Percentiles rank a stretch among this genome's conserved stretches.
Conservation (phyloP, 2,113 vertebrate genomes). For the Trachemys scripta region DNA sequence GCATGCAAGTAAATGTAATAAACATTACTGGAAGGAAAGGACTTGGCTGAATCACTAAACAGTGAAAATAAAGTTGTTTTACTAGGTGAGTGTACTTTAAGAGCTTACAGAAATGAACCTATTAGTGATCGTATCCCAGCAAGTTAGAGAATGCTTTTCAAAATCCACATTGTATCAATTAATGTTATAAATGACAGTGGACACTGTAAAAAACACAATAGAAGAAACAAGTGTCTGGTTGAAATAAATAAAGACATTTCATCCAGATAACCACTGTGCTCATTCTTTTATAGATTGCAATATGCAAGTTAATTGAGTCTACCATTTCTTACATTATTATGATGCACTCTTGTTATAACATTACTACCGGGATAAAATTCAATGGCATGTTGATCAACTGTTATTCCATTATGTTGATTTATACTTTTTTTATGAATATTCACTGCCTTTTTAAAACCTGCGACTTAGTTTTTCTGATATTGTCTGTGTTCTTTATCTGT, state of each 20-base stretch:
- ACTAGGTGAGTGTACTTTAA: slow-evolving; percentile 56
- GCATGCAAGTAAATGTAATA: slow-evolving; percentile 48
- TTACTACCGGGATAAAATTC: background rate
- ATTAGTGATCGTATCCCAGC: slow-evolving; percentile 25
- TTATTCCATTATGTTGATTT: background rate
- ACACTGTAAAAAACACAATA: slow-evolving; percentile 20
- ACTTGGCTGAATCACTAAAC: slow-evolving; percentile 40
- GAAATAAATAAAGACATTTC: slow-evolving; percentile 15
- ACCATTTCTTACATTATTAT: background rate
- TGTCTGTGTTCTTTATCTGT: slow-evolving; percentile 33
- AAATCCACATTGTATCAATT: background rate
- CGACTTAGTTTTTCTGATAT: slow-evolving; percentile 35
- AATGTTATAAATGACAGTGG: slow-evolving; percentile 10
- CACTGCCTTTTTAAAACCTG: background rate
- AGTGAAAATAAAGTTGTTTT: slow-evolving; percentile 68
- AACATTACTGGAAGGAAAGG: slow-evolving; percentile 64
- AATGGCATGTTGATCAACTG: background rate
- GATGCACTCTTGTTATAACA: background rate
- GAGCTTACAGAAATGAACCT: slow-evolving; percentile 51
- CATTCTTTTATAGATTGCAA: slow-evolving; percentile 1
- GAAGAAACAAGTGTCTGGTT: slow-evolving; percentile 42
- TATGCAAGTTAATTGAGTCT: background rate
- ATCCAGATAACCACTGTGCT: slow-evolving; percentile 2
- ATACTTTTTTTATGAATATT: background rate
- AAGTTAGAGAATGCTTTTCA: slow-evolving; percentile 34